Percentiles rank a stretch among this genome's conserved stretches.
These are phyloP conservation scores for Archivesica marissinica DNA, from an alignment of 1,140 invertebrate species.

Conservation along the genomic window DNA sequence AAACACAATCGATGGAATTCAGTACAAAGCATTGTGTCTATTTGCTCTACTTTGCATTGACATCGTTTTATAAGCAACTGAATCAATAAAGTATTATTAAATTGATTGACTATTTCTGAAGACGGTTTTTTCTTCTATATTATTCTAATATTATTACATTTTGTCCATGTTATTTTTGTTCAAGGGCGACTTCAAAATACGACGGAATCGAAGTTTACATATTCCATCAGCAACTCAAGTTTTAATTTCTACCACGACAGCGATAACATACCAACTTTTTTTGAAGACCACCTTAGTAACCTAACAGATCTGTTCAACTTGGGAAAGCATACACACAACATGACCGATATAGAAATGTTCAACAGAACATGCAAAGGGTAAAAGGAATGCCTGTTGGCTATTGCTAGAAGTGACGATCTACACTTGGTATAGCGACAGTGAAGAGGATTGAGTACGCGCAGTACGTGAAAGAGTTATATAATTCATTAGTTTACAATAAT, in stretches of 20 bases:
- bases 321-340: too few species aligned
- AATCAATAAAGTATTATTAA: too few species aligned
- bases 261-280: background rate
- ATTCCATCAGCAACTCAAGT: too few species aligned
- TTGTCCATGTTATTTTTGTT: background rate
- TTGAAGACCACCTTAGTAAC: background rate
- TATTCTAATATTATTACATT: background rate
- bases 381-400: constrained; percentile 14
- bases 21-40: too few species aligned
- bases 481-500: too few species aligned
- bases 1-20: too few species aligned
- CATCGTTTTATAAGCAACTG: too few species aligned
- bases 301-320: constrained; percentile 11
- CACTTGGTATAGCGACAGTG: background rate
- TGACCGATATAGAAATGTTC: background rate
- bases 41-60: too few species aligned
- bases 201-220: background rate
- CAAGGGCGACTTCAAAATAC: background rate
- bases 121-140: too few species aligned
- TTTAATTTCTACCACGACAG: background rate
- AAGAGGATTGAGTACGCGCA: too few species aligned
- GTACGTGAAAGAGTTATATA: too few species aligned
- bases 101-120: too few species aligned
- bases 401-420: constrained; percentile 9
- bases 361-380: constrained; percentile 21